Evolutionary conservation across 1,140 invertebrate species (phyloP).

Genomic region (Fopius arisanus): DNA sequence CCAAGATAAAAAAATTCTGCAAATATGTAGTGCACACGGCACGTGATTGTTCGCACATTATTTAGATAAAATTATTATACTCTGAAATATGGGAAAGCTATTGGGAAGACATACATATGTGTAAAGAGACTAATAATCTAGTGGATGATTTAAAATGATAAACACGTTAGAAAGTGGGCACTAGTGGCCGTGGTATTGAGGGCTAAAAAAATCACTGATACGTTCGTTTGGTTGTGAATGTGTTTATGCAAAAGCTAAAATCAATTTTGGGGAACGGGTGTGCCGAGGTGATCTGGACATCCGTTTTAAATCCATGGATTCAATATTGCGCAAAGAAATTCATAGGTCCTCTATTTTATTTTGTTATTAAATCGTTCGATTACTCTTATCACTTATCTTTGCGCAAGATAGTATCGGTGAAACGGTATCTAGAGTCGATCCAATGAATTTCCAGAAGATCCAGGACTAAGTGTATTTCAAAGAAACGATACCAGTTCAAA

Average conservation of each 20-base stretch:
- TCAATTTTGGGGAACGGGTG: conserved; percentile 32
- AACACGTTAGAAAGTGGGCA: not conserved
- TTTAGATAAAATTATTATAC: conserved; percentile 46
- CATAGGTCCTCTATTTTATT: not conserved
- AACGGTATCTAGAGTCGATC: not conserved
- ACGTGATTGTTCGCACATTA: conserved; percentile 53
- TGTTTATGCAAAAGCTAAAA: conserved; percentile 36
- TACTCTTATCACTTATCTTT: not conserved
- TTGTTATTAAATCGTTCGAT: not conserved
- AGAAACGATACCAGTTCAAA: conserved; percentile 47
- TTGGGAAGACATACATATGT: conserved; percentile 26
- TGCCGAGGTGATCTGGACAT: not conserved
- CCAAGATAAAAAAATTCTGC: conserved; percentile 37
- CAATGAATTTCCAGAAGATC: conserved; percentile 10
- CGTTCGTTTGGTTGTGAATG: conserved; percentile 38
- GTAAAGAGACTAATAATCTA: conserved; percentile 7
- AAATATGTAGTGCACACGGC: conserved; percentile 51
- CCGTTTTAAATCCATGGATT: not conserved
- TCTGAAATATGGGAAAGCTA: conserved; percentile 50
- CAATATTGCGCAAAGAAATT: conserved; percentile 1
- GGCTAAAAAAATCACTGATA: conserved; percentile 24
- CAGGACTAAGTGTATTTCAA: conserved; percentile 31
- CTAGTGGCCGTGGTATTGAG: not conserved
- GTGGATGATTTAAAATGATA: not conserved
- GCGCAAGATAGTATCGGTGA: not conserved